A percentile compares a stretch with the other conserved stretches of the same genome.
phyloP scores from a whole-genome alignment of 1,140 invertebrate species.

The Cydia fagiglandana region DNA sequence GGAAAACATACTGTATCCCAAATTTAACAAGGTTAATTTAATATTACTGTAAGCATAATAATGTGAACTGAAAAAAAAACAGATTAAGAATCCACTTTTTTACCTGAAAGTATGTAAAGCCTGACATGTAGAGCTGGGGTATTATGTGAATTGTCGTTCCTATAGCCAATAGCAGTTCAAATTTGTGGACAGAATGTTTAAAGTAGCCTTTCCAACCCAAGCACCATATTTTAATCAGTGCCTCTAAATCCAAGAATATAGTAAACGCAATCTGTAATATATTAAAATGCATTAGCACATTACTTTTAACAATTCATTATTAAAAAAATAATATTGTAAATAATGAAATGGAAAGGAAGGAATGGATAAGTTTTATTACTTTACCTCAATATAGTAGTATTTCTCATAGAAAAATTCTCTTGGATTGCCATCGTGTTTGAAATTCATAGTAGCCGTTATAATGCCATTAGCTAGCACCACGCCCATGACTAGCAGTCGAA shows the following conservation, averaged over 20 bases:
- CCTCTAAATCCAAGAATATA: constrained; percentile 96
- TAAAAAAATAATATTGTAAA: constrained; percentile 3
- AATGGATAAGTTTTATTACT: constrained; percentile 23
- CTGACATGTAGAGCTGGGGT: constrained; percentile 93
- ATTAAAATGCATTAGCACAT: constrained; percentile 6
- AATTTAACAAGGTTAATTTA: too few relatives aligned
- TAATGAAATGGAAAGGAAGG: not conserved
- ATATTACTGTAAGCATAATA: not conserved
- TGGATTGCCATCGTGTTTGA: constrained; percentile 93
- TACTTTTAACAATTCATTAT: not conserved
- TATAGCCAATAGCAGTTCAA: constrained; percentile 95
- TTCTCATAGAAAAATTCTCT: constrained; percentile 90
- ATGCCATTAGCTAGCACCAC: constrained; percentile 97
- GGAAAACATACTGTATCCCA: too few relatives aligned
- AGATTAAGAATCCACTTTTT: constrained; percentile 22
- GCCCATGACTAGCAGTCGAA: constrained; percentile 95
- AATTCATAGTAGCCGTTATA: constrained; percentile 97
- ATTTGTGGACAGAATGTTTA: constrained; percentile 98
- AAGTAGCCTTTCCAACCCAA: constrained; percentile 96
- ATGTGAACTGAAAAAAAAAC: not conserved
- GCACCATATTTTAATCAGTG: constrained; percentile 98
- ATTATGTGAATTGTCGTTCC: constrained; percentile 98
- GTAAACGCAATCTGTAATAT: constrained; percentile 91
- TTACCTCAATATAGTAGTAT: constrained; percentile 96
- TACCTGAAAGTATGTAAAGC: constrained; percentile 97